Evolutionary conservation across 2,113 vertebrate genomes (phyloP).

Genomic region (Perca flavescens): DNA sequence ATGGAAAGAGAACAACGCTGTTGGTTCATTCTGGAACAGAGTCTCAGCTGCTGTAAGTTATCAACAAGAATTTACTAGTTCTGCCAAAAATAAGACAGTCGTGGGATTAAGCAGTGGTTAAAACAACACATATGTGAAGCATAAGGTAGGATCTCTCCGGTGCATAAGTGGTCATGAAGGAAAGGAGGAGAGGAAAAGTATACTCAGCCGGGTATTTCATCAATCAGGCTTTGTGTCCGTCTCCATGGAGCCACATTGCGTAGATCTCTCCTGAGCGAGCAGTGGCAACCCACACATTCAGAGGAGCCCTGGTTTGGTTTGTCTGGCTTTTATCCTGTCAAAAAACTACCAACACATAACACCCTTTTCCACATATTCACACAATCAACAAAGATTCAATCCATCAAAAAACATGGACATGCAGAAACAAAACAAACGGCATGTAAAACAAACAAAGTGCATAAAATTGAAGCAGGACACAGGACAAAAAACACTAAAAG

Average conservation of each 20-base stretch:
- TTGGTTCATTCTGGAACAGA: constrained; percentile 76
- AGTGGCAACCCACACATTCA: constrained; percentile 48
- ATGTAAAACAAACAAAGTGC: neutral
- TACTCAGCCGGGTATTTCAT: constrained; percentile 11
- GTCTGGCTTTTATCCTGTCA: neutral
- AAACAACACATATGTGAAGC: neutral
- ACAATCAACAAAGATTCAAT: neutral
- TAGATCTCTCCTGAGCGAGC: constrained; percentile 42
- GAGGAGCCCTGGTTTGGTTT: neutral
- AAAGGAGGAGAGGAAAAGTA: constrained; percentile 31
- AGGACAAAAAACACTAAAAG: neutral
- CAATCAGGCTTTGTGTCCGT: constrained; percentile 77
- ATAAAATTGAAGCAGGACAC: neutral
- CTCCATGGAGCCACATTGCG: constrained; percentile 67
- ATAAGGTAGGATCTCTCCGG: constrained; percentile 12
- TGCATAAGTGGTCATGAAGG: neutral
- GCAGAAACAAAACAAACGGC: neutral
- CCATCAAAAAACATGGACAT: neutral
- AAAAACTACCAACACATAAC: neutral
- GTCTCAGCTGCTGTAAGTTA: constrained; percentile 73
- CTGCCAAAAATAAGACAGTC: neutral
- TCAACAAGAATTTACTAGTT: neutral
- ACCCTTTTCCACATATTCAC: neutral
- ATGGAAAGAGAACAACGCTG: constrained; percentile 66
- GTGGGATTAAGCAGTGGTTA: neutral